Percentiles rank a stretch among this genome's conserved stretches.
These are phyloP conservation scores for Drosophila pseudoobscura DNA, from an alignment of 1,140 invertebrate genomes.

Conservation along the genomic window DNA sequence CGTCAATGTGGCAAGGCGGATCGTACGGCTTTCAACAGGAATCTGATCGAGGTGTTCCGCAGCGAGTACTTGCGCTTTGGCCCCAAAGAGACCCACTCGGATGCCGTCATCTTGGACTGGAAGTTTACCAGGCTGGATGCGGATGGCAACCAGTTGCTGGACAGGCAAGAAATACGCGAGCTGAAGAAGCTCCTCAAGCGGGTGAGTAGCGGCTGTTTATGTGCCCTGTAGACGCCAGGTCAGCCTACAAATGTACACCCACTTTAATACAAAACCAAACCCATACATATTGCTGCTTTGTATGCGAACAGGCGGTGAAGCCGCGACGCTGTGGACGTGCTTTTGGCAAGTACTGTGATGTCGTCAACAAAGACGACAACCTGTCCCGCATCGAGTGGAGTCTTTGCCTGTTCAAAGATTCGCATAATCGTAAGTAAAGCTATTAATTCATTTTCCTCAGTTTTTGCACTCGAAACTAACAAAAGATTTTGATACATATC, in stretches of 20 bases:
- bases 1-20: conserved; percentile 88
- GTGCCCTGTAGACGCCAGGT: conserved; percentile 13
- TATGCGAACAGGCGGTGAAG: conserved; percentile 87
- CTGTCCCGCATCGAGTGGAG: conserved; percentile 93
- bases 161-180: conserved; percentile 91
- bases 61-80: conserved; percentile 88
- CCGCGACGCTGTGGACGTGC: conserved; percentile 94
- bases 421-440: conserved; percentile 84
- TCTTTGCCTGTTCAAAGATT: conserved; percentile 90
- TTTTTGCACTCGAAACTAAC: no score
- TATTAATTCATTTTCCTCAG: background rate
- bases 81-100: conserved; percentile 66
- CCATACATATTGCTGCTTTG: conserved; percentile 3
- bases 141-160: conserved; percentile 89
- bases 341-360: conserved; percentile 94
- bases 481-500: no score
- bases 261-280: conserved; percentile 5
- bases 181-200: conserved; percentile 92
- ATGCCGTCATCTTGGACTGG: conserved; percentile 89
- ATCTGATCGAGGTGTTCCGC: conserved; percentile 92
- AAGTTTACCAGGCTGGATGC: conserved; percentile 93
- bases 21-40: conserved; percentile 90
- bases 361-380: conserved; percentile 89
- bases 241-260: background rate
- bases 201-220: conserved; percentile 74